A percentile compares a stretch with the other conserved stretches of the same genome.
Conservation (phyloP, 2,888 invertebrate genomes). For the Caenorhabditis doughertyi region DNA sequence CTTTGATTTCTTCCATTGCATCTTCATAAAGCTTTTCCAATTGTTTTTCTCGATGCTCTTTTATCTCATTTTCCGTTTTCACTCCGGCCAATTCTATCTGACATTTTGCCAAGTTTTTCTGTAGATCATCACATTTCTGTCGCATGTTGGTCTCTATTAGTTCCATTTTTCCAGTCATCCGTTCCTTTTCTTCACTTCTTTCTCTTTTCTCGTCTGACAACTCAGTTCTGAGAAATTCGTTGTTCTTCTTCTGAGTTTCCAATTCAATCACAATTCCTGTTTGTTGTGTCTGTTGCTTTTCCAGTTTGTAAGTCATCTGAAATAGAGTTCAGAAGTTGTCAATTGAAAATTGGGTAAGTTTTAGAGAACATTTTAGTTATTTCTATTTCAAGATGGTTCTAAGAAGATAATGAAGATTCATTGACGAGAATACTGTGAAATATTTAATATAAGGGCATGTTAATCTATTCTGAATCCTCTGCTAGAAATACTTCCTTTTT, state of each 20-base stretch:
- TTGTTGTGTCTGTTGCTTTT: conserved; percentile 42
- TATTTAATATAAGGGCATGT: no score
- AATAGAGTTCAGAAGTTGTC: background rate
- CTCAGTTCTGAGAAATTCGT: conserved; percentile 17
- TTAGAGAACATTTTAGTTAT: no score
- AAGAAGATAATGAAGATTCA: no score
- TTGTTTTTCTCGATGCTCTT: conserved; percentile 35
- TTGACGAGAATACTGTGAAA: no score
- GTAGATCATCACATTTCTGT: conserved; percentile 4
- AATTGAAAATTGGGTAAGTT: no score
- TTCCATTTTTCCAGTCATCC: background rate
- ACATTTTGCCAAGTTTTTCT: background rate
- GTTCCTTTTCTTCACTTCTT: background rate
- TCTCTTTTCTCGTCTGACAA: conserved; percentile 16
- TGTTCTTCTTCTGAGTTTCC: conserved; percentile 36
- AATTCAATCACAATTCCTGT: conserved; percentile 22
- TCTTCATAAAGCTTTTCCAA: conserved; percentile 37
- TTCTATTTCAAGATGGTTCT: no score
- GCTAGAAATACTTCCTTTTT: no score
- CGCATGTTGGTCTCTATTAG: background rate
- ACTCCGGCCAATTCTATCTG: conserved; percentile 12
- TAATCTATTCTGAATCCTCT: no score
- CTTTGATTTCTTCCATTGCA: conserved; percentile 22
- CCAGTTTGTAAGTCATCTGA: conserved; percentile 54
- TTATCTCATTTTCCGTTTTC: conserved; percentile 37